Evolutionary conservation across 2,113 vertebrate genomes (phyloP).

Genomic region (Brienomyrus longianalis): DNA sequence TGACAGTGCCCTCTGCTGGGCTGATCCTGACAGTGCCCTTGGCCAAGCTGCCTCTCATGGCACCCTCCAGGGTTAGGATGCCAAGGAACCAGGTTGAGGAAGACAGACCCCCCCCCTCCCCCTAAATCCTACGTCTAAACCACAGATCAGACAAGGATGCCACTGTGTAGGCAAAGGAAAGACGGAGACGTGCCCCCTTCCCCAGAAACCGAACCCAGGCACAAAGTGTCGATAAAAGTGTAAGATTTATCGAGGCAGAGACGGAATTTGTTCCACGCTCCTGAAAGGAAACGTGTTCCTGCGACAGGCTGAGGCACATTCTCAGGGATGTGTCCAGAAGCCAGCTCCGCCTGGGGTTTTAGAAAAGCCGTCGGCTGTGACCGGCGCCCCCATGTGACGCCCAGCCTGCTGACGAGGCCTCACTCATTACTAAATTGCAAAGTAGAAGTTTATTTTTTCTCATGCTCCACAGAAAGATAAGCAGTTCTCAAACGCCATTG

Average conservation of each 20-base stretch:
- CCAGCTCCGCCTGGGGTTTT: not conserved
- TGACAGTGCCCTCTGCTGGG: not conserved
- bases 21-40: no score
- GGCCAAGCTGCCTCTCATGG: not conserved
- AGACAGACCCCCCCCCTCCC: not conserved
- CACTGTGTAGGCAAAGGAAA: not conserved
- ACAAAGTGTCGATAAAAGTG: not conserved
- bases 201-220: not conserved
- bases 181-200: not conserved
- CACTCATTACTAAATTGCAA: not conserved
- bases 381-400: not conserved
- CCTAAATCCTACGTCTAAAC: not conserved
- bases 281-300: not conserved
- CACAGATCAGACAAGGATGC: not conserved
- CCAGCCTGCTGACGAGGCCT: not conserved
- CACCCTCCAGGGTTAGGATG: not conserved
- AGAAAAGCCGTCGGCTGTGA: not conserved
- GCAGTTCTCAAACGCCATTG: not conserved
- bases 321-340: not conserved
- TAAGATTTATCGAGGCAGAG: not conserved
- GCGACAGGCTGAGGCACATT: not conserved
- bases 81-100: not conserved
- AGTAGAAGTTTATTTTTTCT: not conserved
- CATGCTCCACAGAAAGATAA: not conserved
- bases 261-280: not conserved